These are phyloP conservation scores for Erebia palarica DNA, from an alignment of 2,888 invertebrate genomes.

Conservation along the genomic window DNA sequence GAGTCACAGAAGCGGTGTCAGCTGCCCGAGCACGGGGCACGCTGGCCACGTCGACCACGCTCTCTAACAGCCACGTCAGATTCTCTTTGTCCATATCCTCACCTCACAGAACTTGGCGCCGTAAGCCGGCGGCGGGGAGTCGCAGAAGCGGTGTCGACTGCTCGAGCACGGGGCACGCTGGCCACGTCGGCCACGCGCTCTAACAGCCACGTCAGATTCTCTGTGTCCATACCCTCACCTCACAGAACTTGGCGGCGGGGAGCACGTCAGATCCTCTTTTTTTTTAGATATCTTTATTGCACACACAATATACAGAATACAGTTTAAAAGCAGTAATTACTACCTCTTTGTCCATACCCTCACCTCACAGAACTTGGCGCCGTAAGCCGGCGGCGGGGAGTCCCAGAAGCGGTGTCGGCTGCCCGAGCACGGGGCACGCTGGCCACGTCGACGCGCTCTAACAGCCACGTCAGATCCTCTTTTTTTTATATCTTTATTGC, in stretches of 20 bases:
- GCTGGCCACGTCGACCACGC: slow-evolving; percentile 93
- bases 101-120: slow-evolving; percentile 95
- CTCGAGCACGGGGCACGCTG: slow-evolving; percentile 91
- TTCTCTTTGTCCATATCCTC: slow-evolving; percentile 38
- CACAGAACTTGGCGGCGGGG: slow-evolving; percentile 93
- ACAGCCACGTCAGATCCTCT: slow-evolving; percentile 37
- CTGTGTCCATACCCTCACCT: slow-evolving; percentile 77
- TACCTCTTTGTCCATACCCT: no score
- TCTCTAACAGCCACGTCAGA: slow-evolving; percentile 77
- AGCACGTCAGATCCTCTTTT: not conserved
- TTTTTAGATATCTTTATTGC: no score
- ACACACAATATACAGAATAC: no score
- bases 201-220: slow-evolving; percentile 62
- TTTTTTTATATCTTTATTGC: no score
- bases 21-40: slow-evolving; percentile 90
- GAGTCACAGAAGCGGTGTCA: slow-evolving; percentile 94
- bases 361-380: slow-evolving; percentile 94
- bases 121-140: slow-evolving; percentile 93
- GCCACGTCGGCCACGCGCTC: slow-evolving; percentile 93
- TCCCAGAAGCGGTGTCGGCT: slow-evolving; percentile 94
- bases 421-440: slow-evolving; percentile 90
- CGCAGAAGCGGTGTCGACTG: slow-evolving; percentile 93
- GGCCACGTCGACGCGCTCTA: slow-evolving; percentile 93
- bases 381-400: slow-evolving; percentile 93
- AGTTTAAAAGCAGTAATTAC: no score